Conservation (phyloP, 2,113 vertebrate species). For the Eulemur rufifrons region DNA sequence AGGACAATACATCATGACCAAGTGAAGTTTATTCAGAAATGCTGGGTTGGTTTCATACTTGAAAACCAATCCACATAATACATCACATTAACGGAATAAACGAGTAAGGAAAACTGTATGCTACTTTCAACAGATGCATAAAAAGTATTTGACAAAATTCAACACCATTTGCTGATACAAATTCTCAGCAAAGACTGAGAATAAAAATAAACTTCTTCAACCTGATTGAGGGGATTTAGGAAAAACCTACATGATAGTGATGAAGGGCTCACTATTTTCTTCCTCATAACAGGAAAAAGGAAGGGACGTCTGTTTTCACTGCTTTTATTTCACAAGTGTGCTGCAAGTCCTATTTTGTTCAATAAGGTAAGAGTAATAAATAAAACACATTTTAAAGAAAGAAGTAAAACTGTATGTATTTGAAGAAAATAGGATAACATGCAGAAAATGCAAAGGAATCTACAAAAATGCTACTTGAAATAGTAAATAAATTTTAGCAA, state of each 20-base stretch:
- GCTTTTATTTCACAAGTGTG: background rate
- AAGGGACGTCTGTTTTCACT: background rate
- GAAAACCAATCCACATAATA: background rate
- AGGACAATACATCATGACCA: background rate
- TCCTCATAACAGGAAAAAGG: background rate
- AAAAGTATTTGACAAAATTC: background rate
- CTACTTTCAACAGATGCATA: background rate
- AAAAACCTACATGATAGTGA: background rate
- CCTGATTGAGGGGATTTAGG: background rate
- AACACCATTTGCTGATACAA: background rate
- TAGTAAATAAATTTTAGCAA: background rate
- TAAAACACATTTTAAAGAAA: background rate
- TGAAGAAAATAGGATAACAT: background rate
- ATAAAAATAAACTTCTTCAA: background rate
- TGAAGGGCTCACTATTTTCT: background rate
- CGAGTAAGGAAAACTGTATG: background rate
- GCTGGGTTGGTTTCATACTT: background rate
- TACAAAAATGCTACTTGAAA: background rate
- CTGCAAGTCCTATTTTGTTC: background rate
- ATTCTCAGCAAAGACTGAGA: background rate
- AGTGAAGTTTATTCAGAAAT: background rate
- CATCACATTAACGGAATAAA: background rate
- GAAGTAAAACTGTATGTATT: background rate
- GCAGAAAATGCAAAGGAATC: background rate
- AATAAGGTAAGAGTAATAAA: background rate